Conservation (phyloP, 2,113 vertebrate species). For the Chloebia gouldiae region DNA sequence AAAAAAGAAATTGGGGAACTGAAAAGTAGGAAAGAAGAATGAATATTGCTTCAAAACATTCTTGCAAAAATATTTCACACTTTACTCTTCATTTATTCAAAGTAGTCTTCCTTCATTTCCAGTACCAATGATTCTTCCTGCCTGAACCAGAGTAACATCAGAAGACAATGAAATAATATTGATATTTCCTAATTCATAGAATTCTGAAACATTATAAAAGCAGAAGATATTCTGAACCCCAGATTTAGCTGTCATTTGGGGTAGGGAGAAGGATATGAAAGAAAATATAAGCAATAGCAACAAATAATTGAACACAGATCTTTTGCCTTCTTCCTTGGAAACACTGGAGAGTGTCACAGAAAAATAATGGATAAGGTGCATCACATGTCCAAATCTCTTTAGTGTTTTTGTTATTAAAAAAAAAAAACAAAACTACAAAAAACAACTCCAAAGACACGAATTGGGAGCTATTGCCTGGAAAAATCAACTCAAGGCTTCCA, state of each 20-base stretch:
- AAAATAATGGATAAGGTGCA: not conserved
- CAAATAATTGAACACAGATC: not conserved
- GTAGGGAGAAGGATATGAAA: not conserved
- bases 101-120: not conserved
- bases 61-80: not conserved
- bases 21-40: not conserved
- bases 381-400: not conserved
- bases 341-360: not conserved
- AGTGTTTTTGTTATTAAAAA: not conserved
- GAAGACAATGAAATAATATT: not conserved
- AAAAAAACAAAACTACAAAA: not conserved
- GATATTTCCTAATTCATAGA: not conserved
- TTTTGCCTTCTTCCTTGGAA: not conserved
- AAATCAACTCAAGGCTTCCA: not conserved
- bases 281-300: not conserved
- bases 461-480: not conserved
- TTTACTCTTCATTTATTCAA: not conserved
- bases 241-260: not conserved
- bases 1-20: not conserved
- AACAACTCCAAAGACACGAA: fast-evolving
- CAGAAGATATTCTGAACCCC: not conserved
- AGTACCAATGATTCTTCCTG: not conserved
- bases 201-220: not conserved
- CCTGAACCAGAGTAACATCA: not conserved
- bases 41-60: not conserved